Conservation (phyloP, 2,113 vertebrate species). For the Cyphomyrus discorhynchus region DNA sequence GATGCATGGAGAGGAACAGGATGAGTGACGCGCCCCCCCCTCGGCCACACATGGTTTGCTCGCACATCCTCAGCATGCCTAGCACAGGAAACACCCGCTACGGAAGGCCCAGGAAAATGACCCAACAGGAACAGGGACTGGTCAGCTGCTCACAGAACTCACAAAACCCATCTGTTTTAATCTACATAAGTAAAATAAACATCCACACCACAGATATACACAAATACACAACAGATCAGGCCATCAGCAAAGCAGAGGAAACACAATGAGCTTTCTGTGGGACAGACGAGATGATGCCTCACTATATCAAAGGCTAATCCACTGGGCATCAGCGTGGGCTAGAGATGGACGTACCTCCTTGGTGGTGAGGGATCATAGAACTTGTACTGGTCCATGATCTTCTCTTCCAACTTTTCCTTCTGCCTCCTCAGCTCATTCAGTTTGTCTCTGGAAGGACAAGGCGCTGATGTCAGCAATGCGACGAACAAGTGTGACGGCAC, state of each 20-base stretch:
- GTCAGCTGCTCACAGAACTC: neutral
- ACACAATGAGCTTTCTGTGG: neutral
- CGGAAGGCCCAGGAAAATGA: conserved; percentile 14
- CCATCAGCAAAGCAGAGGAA: no score
- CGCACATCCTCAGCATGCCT: neutral
- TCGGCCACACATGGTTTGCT: neutral
- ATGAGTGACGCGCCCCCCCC: neutral
- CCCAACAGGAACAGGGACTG: neutral
- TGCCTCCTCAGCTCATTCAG: conserved; percentile 92
- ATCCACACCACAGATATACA: neutral
- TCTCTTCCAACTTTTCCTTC: conserved; percentile 97
- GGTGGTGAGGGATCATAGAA: conserved; percentile 97
- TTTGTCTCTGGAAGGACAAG: conserved; percentile 72
- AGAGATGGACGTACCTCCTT: conserved; percentile 67
- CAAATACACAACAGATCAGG: neutral
- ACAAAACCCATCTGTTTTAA: neutral
- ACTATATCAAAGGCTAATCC: neutral
- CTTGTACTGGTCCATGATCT: conserved; percentile 99
- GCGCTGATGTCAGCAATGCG: neutral
- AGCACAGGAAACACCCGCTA: conserved; percentile 8
- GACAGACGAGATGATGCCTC: neutral
- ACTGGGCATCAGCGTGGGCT: neutral
- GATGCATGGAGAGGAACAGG: conserved; percentile 19
- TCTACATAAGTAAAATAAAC: neutral
- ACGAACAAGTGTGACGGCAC: neutral